phyloP scores from a whole-genome alignment of 2,797 vertebrate species.

The Miichthys miiuy region DNA sequence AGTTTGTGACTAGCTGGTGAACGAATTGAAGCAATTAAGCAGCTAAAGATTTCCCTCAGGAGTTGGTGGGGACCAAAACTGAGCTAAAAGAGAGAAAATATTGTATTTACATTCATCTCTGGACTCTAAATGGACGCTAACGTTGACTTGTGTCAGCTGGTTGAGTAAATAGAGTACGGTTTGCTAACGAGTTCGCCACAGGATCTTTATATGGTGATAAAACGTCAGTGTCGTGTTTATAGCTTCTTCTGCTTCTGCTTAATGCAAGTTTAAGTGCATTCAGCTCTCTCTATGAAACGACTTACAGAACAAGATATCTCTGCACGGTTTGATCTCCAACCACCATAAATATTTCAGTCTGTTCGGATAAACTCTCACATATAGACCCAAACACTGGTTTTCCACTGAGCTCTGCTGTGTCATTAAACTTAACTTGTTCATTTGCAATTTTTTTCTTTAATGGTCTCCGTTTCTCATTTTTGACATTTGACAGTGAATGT shows the following conservation, averaged over 20 bases:
- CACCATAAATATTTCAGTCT: conserved; percentile 30
- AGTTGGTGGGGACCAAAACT: neutral
- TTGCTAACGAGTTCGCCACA: neutral
- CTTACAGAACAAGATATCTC: conserved; percentile 13
- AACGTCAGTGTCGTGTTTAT: neutral
- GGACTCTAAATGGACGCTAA: neutral
- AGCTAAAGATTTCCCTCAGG: no score
- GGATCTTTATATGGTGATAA: neutral
- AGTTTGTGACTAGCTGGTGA: no score
- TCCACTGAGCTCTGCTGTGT: conserved; percentile 5
- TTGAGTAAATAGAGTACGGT: neutral
- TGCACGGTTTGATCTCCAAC: conserved; percentile 27
- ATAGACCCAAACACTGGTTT: neutral
- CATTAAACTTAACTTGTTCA: neutral
- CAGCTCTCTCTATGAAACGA: neutral
- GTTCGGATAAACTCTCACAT: conserved; percentile 9
- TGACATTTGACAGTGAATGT: conserved; percentile 33
- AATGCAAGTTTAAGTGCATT: conserved; percentile 1
- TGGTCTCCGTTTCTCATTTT: conserved; percentile 10
- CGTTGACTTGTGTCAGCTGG: neutral
- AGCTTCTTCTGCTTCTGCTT: neutral
- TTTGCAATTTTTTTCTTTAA: conserved; percentile 17
- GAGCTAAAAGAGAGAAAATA: neutral
- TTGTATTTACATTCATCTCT: neutral
- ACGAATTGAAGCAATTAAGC: no score